Conservation (phyloP, 2,888 invertebrate genomes). For the Fragum sueziense region DNA sequence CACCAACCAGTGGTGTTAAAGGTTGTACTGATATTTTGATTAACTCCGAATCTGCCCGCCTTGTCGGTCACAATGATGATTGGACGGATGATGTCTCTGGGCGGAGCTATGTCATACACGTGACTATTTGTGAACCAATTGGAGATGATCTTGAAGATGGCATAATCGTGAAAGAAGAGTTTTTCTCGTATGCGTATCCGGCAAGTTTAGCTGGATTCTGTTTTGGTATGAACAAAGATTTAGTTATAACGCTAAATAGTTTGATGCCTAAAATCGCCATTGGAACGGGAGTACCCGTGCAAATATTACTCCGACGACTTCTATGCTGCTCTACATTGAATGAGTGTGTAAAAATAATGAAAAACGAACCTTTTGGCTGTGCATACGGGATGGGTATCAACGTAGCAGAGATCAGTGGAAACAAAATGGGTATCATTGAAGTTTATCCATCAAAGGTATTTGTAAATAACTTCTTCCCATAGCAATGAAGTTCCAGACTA, state of each 20-base stretch:
- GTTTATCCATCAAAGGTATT: constrained; percentile 43
- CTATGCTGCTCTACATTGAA: constrained; percentile 54
- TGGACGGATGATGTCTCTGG: constrained; percentile 53
- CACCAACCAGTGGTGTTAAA: background rate
- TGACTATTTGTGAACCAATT: constrained; percentile 39
- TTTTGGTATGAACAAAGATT: constrained; percentile 52
- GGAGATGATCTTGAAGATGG: background rate
- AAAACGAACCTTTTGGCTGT: constrained; percentile 52
- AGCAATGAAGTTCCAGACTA: no score
- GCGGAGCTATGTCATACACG: constrained; percentile 58
- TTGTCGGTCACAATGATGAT: constrained; percentile 65
- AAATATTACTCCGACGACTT: constrained; percentile 60
- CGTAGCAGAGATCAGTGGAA: constrained; percentile 49
- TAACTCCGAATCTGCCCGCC: constrained; percentile 42
- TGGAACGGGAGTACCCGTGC: constrained; percentile 30
- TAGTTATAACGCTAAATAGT: constrained; percentile 61
- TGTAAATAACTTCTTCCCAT: no score
- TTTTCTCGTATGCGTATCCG: constrained; percentile 52
- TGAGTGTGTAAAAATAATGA: constrained; percentile 50
- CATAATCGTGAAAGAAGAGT: constrained; percentile 32
- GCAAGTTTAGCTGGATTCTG: constrained; percentile 63
- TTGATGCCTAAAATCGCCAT: constrained; percentile 49
- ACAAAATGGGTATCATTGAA: constrained; percentile 64
- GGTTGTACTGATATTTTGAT: constrained; percentile 66
- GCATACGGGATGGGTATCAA: constrained; percentile 67